Evolutionary conservation across 2,113 vertebrate genomes (phyloP), one percentile per base, ranked within the genome.

Genomic region (Clarias macrocephalus): DNA sequence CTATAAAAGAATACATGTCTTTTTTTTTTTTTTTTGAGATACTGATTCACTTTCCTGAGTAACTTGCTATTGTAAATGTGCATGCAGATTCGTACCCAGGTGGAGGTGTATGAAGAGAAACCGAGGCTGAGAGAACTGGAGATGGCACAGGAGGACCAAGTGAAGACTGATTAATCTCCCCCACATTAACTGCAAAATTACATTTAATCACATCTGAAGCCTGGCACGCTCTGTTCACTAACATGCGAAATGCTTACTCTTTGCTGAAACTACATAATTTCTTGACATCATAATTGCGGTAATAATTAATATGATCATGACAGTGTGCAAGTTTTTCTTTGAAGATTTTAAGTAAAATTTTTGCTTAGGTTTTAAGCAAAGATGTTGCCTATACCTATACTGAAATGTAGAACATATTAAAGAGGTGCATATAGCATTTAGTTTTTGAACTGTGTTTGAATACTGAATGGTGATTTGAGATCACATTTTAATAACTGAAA

Each of bases 91-190:
- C 91, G 91, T 57, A 93, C 92, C 0, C 90, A 92, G n/a, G 91
- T 97, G 8, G 95, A 96, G 79, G 91, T 96, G 5, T 91, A 91
- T 85, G 54, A 91, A 37, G 84, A 91, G 30, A 91, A 91, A 2
- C 68, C 95, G 48, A 13, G 7, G 82, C 28, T 28, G 86, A 37
- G 33, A 52, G 63, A 89, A 2, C 68, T 23, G 81, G 0, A 70
- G 37, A 30, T 19, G 81, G 6, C 15, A 8, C 75, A 28, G 88
- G 3, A 28, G 63, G 0, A 54, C 3, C 42, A 33, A 7, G 3
- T 56, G 18, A n/a, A 5, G 28, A 85, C 30, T 75, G 33, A 85
- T 56, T 21, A 37, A 52, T 57, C 19, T 37, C 2, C 13, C 57
- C 15, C 42, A 75, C 3, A 42, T 73, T 3, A 42, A 73, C 37